Evolutionary conservation across 2,888 invertebrate species (phyloP).

Genomic region (Chymomyza procnemis): DNA sequence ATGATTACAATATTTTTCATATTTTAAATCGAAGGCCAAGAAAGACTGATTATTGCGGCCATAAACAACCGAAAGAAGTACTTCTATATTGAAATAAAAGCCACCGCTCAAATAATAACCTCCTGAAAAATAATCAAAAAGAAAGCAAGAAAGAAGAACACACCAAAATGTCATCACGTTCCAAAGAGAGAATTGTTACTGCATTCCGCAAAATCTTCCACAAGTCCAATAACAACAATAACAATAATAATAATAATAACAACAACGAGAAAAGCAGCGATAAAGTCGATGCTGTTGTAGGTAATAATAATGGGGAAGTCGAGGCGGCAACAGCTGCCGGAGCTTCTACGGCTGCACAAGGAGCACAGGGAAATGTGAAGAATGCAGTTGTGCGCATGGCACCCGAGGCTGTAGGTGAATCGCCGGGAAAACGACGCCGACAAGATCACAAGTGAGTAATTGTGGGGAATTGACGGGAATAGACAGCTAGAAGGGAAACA

Average conservation of each 20-base stretch:
- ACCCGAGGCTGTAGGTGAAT: slow-evolving; percentile 56
- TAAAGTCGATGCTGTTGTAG: slow-evolving; percentile 82
- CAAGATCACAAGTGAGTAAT: slow-evolving; percentile 70
- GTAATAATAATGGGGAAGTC: slow-evolving; percentile 19
- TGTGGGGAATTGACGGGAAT: neutral
- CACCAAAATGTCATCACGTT: slow-evolving; percentile 85
- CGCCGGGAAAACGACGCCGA: slow-evolving; percentile 72
- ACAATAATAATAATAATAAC: slow-evolving; percentile 80
- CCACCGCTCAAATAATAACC: slow-evolving; percentile 33
- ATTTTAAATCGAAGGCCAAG: neutral
- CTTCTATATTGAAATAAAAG: slow-evolving; percentile 27
- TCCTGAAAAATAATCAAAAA: slow-evolving; percentile 6
- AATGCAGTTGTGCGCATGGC: slow-evolving; percentile 56
- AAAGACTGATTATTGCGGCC: neutral
- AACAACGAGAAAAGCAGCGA: slow-evolving; percentile 78
- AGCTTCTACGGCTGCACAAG: slow-evolving; percentile 68
- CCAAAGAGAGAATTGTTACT: slow-evolving; percentile 89
- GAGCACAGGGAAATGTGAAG: slow-evolving; percentile 32
- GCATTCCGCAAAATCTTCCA: slow-evolving; percentile 88
- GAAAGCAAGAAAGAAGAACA: slow-evolving; percentile 72
- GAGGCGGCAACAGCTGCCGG: slow-evolving; percentile 73
- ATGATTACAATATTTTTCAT: neutral
- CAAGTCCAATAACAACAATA: slow-evolving; percentile 82
- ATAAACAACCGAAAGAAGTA: slow-evolving; percentile 12
- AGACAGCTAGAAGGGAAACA: neutral